These are phyloP conservation scores for Ylistrum balloti DNA, from an alignment of 1,140 invertebrate genomes.

Conservation along the genomic window DNA sequence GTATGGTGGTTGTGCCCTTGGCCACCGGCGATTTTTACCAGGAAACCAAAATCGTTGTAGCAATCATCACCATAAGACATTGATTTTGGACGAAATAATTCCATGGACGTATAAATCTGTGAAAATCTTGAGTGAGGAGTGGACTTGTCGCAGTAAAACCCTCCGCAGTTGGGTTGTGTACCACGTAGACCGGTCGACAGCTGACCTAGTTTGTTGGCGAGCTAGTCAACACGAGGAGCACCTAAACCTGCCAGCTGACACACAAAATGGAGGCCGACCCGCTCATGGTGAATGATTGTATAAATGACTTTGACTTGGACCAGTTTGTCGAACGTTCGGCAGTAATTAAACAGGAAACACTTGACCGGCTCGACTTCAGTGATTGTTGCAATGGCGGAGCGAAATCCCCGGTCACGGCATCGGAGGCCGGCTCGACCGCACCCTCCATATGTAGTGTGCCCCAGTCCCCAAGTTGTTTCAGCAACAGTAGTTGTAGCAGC, in stretches of 20 bases:
- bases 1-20: slow-evolving; percentile 73
- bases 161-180: slow-evolving; percentile 41
- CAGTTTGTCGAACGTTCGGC: slow-evolving; percentile 71
- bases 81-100: background rate
- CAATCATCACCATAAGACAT: background rate
- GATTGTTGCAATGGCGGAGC: slow-evolving; percentile 63
- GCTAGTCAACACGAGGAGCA: slow-evolving; percentile 56
- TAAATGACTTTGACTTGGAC: slow-evolving; percentile 77
- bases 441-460: slow-evolving; percentile 65
- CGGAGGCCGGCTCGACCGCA: slow-evolving; percentile 60
- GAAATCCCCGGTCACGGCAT: slow-evolving; percentile 58
- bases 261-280: slow-evolving; percentile 71
- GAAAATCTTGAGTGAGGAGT: background rate
- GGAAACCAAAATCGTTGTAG: slow-evolving; percentile 21
- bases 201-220: slow-evolving; percentile 65
- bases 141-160: background rate
- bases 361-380: slow-evolving; percentile 58
- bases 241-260: slow-evolving; percentile 69
- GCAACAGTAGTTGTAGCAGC: slow-evolving; percentile 43
- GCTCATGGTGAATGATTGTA: slow-evolving; percentile 77
- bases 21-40: slow-evolving; percentile 73
- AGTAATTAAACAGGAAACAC: slow-evolving; percentile 70
- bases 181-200: slow-evolving; percentile 34
- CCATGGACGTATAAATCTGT: slow-evolving; percentile 41
- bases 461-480: slow-evolving; percentile 53